Percentiles rank a stretch among this genome's conserved stretches.
These are phyloP conservation scores for Paraplagusia blochii DNA, from an alignment of 2,113 vertebrate species.

Conservation along the genomic window DNA sequence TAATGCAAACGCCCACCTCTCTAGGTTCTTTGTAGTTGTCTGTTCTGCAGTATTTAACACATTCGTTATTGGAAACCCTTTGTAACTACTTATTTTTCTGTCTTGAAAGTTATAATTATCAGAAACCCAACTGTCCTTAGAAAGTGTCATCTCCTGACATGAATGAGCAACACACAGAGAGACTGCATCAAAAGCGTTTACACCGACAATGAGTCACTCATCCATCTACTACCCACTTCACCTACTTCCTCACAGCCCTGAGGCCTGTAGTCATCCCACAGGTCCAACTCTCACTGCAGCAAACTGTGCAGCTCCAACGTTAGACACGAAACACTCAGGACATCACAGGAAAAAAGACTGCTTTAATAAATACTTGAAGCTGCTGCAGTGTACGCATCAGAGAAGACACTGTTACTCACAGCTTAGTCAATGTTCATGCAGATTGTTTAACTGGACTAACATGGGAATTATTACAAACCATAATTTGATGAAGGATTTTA, in stretches of 20 bases:
- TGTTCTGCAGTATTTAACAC: too few species aligned
- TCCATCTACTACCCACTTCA: conserved; percentile 26
- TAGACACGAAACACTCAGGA: conserved; percentile 52
- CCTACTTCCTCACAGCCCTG: conserved; percentile 35
- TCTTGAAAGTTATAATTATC: neutral
- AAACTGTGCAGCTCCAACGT: conserved; percentile 48
- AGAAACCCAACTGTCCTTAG: neutral
- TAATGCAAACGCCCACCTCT: too few species aligned
- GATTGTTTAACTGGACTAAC: too few species aligned
- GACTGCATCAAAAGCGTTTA: neutral
- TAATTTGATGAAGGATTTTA: too few species aligned
- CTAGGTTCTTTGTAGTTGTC: too few species aligned
- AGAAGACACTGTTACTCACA: neutral
- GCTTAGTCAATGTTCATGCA: too few species aligned
- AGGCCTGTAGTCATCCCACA: conserved; percentile 46
- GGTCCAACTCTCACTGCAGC: conserved; percentile 59
- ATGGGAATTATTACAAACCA: too few species aligned
- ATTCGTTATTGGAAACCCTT: too few species aligned
- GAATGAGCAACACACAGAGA: conserved; percentile 2
- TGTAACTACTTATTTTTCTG: too few species aligned
- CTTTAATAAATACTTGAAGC: neutral
- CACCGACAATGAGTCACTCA: conserved; percentile 8
- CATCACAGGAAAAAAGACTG: conserved; percentile 21
- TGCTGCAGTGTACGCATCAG: conserved; percentile 20
- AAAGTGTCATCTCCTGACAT: neutral